Conservation (phyloP, 2,888 invertebrate genomes). For the Ichneumon xanthorius region DNA sequence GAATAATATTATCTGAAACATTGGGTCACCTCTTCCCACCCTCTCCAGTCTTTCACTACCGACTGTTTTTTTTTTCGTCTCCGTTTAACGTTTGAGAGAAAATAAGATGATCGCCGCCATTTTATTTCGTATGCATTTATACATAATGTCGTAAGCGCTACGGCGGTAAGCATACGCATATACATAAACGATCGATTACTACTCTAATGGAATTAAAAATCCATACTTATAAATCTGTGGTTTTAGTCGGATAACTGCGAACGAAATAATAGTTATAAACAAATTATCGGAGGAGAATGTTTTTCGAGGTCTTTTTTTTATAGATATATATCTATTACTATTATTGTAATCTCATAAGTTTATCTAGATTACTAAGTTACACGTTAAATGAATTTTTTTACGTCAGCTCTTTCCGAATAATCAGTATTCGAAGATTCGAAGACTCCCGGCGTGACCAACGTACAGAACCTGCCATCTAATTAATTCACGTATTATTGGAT, state of each 20-base stretch:
- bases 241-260: conserved; percentile 43
- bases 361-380: conserved; percentile 17
- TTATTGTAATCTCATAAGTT: conserved; percentile 32
- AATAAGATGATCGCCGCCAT: conserved; percentile 57
- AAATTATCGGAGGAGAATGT: conserved; percentile 31
- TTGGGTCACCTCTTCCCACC: conserved; percentile 50
- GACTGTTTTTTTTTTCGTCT: not conserved
- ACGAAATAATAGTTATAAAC: conserved; percentile 37
- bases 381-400: conserved; percentile 38
- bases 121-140: conserved; percentile 53
- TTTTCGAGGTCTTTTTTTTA: conserved; percentile 52
- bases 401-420: conserved; percentile 51
- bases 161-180: conserved; percentile 21
- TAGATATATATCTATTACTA: conserved; percentile 13
- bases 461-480: conserved; percentile 68
- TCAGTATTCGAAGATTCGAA: conserved; percentile 65
- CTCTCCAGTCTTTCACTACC: not conserved
- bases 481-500: conserved; percentile 63
- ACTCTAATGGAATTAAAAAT: conserved; percentile 21
- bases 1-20: conserved; percentile 64
- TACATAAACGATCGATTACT: conserved; percentile 17
- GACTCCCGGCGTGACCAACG: conserved; percentile 63
- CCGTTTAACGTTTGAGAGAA: conserved; percentile 22
- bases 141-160: conserved; percentile 12
- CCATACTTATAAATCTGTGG: conserved; percentile 52